These are phyloP conservation scores for Nephrotoma flavescens DNA, from an alignment of 2,888 invertebrate genomes.

Conservation along the genomic window DNA sequence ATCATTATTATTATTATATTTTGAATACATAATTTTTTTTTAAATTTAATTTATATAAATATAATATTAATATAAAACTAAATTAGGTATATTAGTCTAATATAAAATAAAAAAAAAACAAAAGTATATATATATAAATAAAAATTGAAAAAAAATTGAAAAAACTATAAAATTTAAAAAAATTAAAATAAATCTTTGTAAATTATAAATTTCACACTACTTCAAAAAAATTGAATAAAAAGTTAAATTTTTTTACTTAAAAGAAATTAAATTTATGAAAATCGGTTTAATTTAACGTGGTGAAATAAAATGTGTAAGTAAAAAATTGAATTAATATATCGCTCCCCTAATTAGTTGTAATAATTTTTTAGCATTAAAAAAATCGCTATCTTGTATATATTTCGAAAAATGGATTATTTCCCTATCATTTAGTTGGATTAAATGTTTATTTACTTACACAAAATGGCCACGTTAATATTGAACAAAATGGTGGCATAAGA, in stretches of 20 bases:
- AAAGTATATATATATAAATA: not conserved
- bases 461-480: not conserved
- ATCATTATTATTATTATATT: not conserved
- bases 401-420: not conserved
- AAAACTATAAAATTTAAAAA: not conserved
- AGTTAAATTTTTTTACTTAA: not conserved
- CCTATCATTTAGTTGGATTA: not conserved
- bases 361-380: not conserved
- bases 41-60: not conserved
- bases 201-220: not conserved
- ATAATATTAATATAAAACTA: not conserved
- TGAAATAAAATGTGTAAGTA: not conserved
- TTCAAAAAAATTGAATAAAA: not conserved
- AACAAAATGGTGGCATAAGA: not conserved
- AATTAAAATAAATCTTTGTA: not conserved
- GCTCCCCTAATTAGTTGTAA: not conserved
- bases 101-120: not conserved
- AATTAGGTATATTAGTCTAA: constrained; percentile 1
- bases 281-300: not conserved
- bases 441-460: not conserved
- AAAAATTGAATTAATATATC: not conserved
- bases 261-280: not conserved
- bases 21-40: not conserved
- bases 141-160: not conserved
- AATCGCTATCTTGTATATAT: not conserved